A percentile compares a stretch with the other conserved stretches of the same genome.
Evolutionary conservation across 2,797 vertebrate genomes (phyloP).

Genomic region (Sebastolobus altivelis): DNA sequence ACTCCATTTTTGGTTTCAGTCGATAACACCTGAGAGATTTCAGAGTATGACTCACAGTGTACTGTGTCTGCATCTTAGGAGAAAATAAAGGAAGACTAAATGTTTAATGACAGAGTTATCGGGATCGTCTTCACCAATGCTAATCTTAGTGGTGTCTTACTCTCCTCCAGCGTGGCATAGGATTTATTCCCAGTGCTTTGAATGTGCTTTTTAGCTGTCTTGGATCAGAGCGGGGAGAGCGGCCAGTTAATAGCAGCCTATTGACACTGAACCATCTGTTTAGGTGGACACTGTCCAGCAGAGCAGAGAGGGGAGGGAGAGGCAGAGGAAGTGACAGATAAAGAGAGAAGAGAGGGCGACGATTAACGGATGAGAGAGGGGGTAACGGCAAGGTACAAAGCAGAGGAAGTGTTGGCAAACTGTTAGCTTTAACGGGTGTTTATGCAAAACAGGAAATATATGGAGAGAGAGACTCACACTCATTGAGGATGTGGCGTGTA

Average conservation of each 20-base stretch:
- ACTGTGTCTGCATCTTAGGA: neutral
- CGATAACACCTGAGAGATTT: constrained; percentile 28
- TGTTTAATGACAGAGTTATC: constrained; percentile 21
- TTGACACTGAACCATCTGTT: constrained; percentile 96
- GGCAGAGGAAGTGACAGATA: constrained; percentile 53
- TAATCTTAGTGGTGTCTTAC: constrained; percentile 43
- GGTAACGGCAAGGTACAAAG: constrained; percentile 27
- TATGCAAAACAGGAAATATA: constrained; percentile 38
- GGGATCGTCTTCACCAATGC: constrained; percentile 23
- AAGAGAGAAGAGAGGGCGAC: constrained; percentile 42
- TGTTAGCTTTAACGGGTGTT: constrained; percentile 46
- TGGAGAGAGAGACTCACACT: constrained; percentile 35
- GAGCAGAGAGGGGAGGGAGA: constrained; percentile 37
- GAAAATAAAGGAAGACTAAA: constrained; percentile 16
- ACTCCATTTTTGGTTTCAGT: constrained; percentile 22
- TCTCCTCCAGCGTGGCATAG: constrained; percentile 43
- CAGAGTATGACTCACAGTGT: constrained; percentile 32
- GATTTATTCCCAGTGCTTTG: constrained; percentile 72
- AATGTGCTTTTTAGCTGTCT: constrained; percentile 82
- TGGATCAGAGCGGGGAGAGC: constrained; percentile 88
- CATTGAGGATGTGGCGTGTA: constrained; percentile 9
- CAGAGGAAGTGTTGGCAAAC: constrained; percentile 50
- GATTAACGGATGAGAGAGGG: constrained; percentile 38
- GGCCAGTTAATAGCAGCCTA: constrained; percentile 95
- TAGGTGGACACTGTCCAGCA: constrained; percentile 87